Evolutionary conservation across 2,113 vertebrate genomes (phyloP), one percentile per base, ranked within the genome.

Genomic region (Atractosteus spatula): DNA sequence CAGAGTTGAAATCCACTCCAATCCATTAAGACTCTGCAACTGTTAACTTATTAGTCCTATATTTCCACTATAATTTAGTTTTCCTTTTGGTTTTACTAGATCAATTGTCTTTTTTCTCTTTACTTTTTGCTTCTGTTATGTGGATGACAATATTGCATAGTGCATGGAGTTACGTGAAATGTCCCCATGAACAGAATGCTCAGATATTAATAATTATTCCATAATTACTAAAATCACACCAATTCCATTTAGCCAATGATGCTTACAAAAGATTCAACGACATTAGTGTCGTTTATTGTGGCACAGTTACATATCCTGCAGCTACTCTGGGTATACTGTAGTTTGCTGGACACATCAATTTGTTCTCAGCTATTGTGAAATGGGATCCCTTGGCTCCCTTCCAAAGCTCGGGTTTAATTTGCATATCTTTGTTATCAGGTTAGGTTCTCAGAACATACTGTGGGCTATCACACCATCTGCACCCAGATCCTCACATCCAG

Each of bases 381-480:
- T 92, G 89, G 91, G 89, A 91, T 94, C 91, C 89, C 87, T 92
- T 98, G 96, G 96, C 95, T 83, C 78, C 71, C 81, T 78, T 95
- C 95, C 96, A 97, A 93, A 90, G 91, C 93, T 88, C 90, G 83
- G 83, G 91, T 89, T 92, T 92, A 85, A 97, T 98, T 96, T 96
- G 93, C 95, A 96, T 96, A 95, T 95, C 96, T 98, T 96, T 98
- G 96, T 97, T 95, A 95, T 96, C 94, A 85, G 92, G 89, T 93
- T 91, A 85, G 94, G 92, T 95, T 96, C 92, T 92, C 94, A 90
- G 89, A 92, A 91, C 89, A 92, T 94, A 93, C 93, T 92, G 92
- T 88, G 90, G 94, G 93, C 94, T 91, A 94, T 92, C 94, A 90
- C 86, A 90, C 97, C 96, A 98, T 97, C 96, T 98, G 96, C 93